phyloP scores from a whole-genome alignment of 2,113 vertebrate genomes.

The Hirundichthys speculiger region DNA sequence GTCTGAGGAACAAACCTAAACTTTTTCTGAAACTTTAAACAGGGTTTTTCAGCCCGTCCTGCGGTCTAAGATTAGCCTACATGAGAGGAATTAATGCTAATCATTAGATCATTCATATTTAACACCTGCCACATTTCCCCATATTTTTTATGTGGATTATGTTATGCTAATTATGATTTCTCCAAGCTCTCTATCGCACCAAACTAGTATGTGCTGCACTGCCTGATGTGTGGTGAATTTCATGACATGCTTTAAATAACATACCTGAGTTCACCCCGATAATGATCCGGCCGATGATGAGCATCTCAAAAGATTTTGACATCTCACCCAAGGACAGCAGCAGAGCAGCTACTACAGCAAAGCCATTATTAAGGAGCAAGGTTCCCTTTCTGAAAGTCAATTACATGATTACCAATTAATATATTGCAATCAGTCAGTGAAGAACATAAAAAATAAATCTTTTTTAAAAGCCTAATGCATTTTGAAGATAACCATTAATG shows the following conservation, averaged over 20 bases:
- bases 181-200: not conserved
- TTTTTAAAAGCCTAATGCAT: not conserved
- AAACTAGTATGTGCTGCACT: not conserved
- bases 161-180: conserved; percentile 1
- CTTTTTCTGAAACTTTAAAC: too few species aligned
- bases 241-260: conserved; percentile 2
- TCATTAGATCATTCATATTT: too few species aligned
- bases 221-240: not conserved
- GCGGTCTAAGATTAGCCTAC: too few species aligned
- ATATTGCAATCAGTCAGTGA: not conserved
- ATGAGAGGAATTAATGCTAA: too few species aligned
- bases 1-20: too few species aligned
- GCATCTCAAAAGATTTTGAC: conserved; percentile 89
- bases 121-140: not conserved
- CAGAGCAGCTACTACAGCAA: conserved; percentile 85
- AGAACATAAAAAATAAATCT: not conserved
- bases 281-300: conserved; percentile 89
- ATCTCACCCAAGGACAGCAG: conserved; percentile 85
- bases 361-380: conserved; percentile 87
- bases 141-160: not conserved
- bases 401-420: not conserved
- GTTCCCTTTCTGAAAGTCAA: conserved; percentile 85
- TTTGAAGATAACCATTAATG: not conserved
- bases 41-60: too few species aligned
- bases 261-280: conserved; percentile 92